A percentile compares a stretch with the other conserved stretches of the same genome.
Evolutionary conservation across 2,888 invertebrate genomes (phyloP).

Genomic region (Thera britannica): DNA sequence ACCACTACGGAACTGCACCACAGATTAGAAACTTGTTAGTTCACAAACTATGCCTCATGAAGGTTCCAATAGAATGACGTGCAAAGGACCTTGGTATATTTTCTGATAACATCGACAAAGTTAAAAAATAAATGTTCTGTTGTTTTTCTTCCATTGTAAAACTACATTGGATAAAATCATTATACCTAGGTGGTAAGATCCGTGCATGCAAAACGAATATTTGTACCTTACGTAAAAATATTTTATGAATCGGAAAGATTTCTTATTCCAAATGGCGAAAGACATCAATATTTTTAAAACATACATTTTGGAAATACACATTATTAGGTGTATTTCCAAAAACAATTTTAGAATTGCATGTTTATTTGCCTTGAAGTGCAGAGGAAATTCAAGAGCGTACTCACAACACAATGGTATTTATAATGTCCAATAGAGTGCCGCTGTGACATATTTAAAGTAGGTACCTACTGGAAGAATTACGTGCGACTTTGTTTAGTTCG

Average conservation of each 20-base stretch:
- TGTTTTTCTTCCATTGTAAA: neutral
- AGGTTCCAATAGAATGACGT: conserved; percentile 12
- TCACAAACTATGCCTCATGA: conserved; percentile 8
- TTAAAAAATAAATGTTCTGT: neutral
- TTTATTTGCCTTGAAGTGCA: conserved; percentile 26
- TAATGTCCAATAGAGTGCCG: conserved; percentile 17
- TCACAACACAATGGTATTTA: conserved; percentile 27
- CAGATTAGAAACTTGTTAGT: conserved; percentile 22
- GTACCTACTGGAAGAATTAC: no score
- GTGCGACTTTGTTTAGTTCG: no score
- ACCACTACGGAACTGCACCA: conserved; percentile 29
- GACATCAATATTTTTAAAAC: no score
- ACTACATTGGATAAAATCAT: conserved; percentile 8
- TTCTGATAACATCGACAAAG: neutral
- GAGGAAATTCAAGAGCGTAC: conserved; percentile 22
- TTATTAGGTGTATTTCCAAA: neutral
- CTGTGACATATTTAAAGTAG: conserved; percentile 1
- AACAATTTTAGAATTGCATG: conserved; percentile 4
- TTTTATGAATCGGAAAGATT: neutral
- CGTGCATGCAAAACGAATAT: conserved; percentile 23
- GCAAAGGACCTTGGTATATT: neutral
- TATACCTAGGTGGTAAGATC: neutral
- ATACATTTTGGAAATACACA: no score
- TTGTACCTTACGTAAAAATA: neutral
- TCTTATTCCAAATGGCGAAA: neutral